Evolutionary conservation across 2,888 invertebrate species (phyloP), one percentile per base, ranked within the genome.

Genomic region (Epinotia nisella): DNA sequence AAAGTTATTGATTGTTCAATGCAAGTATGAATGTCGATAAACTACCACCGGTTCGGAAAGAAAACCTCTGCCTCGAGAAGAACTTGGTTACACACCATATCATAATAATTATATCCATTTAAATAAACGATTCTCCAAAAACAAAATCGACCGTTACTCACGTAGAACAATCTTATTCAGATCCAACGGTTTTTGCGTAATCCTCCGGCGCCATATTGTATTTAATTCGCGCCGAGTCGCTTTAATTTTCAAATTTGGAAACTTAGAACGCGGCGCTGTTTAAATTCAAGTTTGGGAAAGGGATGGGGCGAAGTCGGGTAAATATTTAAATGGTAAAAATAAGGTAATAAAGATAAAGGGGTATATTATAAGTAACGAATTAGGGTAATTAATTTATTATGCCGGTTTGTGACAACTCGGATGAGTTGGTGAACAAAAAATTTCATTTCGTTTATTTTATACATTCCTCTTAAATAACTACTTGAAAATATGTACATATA

Each of bases 241-340:
- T 88, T 89, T 90, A 91, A 92, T 91, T 92, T 91, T 88, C 90
- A 85, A 92, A 91, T 90, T 91, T 87, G 83, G 88, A 90, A 91
- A 92, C 90, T 92, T 91, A 87, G 87, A 86, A 85, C 87, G 84
- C 85, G 80, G 81, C 83, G 84, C 88, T 86, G 89, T 92, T 90
- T 89, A 90, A 91, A 91, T 92, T 90, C 88, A 90, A 92, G 91
- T 93, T 92, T 88, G 90, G 89, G 90, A 91, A 88, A 90, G 87
- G 86, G 85, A 83, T 35, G 65, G 64, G 51, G 19, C 19, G 45
- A 3, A 15, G 11, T 39, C 21, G 55, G 41, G 56, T 56, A 56
- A 55, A 21, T 56, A 53, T 21, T 45, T 7, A 21, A 15, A 45
- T 3, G 45, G 15, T 45, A 13, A 11, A 35, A 39, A 11, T 39